Conservation (phyloP, 2,113 vertebrate species). For the Lucifuga dentata region DNA sequence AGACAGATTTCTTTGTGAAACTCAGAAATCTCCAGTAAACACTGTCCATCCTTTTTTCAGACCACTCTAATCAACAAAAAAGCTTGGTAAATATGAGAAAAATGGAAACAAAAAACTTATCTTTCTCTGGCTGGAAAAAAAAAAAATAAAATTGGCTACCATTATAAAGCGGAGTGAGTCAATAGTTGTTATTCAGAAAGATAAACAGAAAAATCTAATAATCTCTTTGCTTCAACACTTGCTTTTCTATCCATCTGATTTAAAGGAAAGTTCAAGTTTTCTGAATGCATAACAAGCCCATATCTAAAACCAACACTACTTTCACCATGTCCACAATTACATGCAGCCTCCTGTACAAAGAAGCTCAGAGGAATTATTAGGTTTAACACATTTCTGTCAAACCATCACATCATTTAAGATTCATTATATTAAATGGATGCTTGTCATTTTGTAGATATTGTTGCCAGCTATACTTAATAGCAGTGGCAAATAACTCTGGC, state of each 20-base stretch:
- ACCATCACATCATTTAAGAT: slow-evolving; percentile 39
- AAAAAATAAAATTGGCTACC: slow-evolving; percentile 14
- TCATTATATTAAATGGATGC: slow-evolving; percentile 4
- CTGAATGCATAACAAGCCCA: not conserved
- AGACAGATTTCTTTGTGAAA: slow-evolving; percentile 52
- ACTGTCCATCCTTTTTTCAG: slow-evolving; percentile 14
- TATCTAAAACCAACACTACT: too few relatives aligned
- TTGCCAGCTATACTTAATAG: slow-evolving; percentile 5
- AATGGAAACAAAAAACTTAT: slow-evolving; percentile 39
- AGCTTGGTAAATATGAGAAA: slow-evolving; percentile 26
- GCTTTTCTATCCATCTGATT: not conserved
- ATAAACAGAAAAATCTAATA: slow-evolving; percentile 14
- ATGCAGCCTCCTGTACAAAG: not conserved
- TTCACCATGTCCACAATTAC: slow-evolving; percentile 16
- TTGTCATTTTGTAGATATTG: slow-evolving; percentile 1
- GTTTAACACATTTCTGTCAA: slow-evolving; percentile 1
- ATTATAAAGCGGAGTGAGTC: slow-evolving; percentile 25
- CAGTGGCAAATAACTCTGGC: slow-evolving; percentile 21
- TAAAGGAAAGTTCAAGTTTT: slow-evolving; percentile 10
- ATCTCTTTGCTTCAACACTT: slow-evolving; percentile 17
- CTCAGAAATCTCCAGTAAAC: slow-evolving; percentile 49
- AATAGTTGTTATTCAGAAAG: slow-evolving; percentile 10
- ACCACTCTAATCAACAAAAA: slow-evolving; percentile 46
- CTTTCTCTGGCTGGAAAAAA: slow-evolving; percentile 9
- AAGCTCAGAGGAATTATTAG: not conserved